Evolutionary conservation across 2,113 vertebrate genomes (phyloP).

Genomic region (Sturnus vulgaris): DNA sequence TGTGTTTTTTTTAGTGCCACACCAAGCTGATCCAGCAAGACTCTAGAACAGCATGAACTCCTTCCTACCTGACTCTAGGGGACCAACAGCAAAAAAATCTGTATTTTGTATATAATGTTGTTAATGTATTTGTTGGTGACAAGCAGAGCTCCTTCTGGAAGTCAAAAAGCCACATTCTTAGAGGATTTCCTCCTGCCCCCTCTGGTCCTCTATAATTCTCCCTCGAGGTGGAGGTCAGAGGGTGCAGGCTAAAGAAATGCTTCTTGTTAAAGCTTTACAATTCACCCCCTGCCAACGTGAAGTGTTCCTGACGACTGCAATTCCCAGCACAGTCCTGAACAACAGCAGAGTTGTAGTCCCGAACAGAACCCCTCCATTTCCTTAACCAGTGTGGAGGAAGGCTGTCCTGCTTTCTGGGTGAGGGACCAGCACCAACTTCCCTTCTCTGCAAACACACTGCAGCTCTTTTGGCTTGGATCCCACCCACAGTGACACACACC

Average conservation of each 20-base stretch:
- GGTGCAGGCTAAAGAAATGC: background rate
- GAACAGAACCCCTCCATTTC: background rate
- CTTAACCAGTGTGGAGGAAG: background rate
- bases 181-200: background rate
- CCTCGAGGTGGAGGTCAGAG: background rate
- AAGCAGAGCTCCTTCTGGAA: background rate
- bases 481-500: background rate
- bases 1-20: background rate
- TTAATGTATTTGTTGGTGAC: background rate
- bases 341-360: background rate
- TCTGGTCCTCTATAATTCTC: background rate
- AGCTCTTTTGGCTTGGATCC: background rate
- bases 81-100: accelerated
- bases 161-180: background rate
- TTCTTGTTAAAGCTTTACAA: background rate
- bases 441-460: background rate
- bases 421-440: background rate
- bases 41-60: background rate
- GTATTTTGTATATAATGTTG: background rate
- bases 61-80: background rate
- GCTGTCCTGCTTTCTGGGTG: background rate
- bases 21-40: background rate
- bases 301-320: background rate
- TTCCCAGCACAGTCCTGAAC: background rate
- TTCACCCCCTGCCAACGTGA: background rate